Conservation (phyloP, 2,797 vertebrate genomes). For the Urophycis tenuis region DNA sequence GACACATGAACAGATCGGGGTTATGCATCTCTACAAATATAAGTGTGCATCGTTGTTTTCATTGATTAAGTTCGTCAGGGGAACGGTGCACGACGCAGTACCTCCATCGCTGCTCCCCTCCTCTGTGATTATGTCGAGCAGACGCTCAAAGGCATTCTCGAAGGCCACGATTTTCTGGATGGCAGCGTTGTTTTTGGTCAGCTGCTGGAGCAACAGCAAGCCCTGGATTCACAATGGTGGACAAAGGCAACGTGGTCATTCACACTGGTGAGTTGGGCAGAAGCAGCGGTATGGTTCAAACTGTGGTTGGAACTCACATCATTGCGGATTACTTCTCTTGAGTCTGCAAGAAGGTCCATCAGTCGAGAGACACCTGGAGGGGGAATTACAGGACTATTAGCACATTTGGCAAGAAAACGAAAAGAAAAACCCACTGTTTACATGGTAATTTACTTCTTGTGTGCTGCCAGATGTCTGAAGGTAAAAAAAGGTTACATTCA, state of each 20-base stretch:
- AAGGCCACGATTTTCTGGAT: slow-evolving; percentile 99
- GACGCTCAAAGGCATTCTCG: slow-evolving; percentile 95
- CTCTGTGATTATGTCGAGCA: slow-evolving; percentile 93
- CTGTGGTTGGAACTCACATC: slow-evolving; percentile 75
- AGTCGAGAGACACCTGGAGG: slow-evolving; percentile 88
- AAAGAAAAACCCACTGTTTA: not conserved
- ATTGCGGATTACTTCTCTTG: slow-evolving; percentile 96
- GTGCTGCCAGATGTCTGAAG: not conserved
- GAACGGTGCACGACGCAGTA: slow-evolving; percentile 42
- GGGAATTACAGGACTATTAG: slow-evolving; percentile 21
- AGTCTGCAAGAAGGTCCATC: slow-evolving; percentile 94
- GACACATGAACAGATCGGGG: too few species aligned
- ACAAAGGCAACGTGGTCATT: not conserved
- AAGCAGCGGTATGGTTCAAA: not conserved
- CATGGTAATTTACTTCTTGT: not conserved
- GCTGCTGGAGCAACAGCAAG: slow-evolving; percentile 87
- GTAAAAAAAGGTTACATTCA: not conserved
- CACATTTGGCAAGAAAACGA: not conserved
- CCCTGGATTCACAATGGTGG: slow-evolving; percentile 71
- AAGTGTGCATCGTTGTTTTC: not conserved
- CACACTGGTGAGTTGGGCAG: not conserved
- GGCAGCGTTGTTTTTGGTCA: slow-evolving; percentile 94
- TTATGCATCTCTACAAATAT: not conserved
- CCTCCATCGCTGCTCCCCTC: slow-evolving; percentile 97
- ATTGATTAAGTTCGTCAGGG: not conserved